Evolutionary conservation across 2,888 invertebrate species (phyloP).

Genomic region (Metacarcinus magister): DNA sequence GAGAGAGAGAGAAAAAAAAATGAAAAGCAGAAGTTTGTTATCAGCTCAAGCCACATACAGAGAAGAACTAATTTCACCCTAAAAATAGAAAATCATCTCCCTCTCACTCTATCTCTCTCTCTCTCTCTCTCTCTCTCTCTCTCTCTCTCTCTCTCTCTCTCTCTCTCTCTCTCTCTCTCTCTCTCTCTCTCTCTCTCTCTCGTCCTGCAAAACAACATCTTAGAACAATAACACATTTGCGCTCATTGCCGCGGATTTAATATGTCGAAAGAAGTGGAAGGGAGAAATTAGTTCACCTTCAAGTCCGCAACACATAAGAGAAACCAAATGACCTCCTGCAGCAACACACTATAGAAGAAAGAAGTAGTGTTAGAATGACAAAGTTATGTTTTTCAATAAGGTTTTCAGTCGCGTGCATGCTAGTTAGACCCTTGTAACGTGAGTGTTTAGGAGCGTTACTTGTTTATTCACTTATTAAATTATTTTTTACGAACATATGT

Average conservation of each 20-base stretch:
- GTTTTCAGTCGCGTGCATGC: no score
- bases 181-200: no score
- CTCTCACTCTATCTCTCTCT: background rate
- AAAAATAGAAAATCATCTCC: background rate
- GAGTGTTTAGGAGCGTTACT: no score
- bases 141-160: background rate
- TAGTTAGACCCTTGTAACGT: no score
- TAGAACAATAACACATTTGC: slow-evolving; percentile 13
- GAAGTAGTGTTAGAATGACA: no score
- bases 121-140: background rate
- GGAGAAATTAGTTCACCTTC: background rate
- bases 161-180: background rate
- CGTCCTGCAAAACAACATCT: background rate
- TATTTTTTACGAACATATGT: no score
- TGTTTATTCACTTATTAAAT: no score
- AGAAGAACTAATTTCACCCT: background rate
- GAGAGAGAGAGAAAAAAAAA: background rate
- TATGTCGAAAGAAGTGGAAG: background rate
- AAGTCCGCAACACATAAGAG: background rate
- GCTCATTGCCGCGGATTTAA: background rate
- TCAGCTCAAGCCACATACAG: background rate
- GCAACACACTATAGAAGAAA: no score
- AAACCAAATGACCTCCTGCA: no score
- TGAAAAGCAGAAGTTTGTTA: background rate
- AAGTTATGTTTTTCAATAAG: no score